Evolutionary conservation across 2,113 vertebrate genomes (phyloP).

Genomic region (Crotophaga sulcirostris): DNA sequence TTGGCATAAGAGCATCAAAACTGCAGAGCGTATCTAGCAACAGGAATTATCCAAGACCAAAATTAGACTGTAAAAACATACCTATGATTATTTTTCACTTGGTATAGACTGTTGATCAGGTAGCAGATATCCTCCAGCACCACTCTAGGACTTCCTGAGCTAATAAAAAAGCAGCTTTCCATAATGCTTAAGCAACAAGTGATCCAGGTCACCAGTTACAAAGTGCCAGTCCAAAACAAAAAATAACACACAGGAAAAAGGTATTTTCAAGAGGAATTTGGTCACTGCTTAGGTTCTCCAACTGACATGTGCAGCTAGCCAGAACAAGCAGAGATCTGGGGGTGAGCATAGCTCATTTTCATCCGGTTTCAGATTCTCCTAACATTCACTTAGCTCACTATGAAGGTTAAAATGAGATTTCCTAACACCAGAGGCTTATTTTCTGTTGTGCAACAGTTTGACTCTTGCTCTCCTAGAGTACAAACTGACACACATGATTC

Average conservation of each 20-base stretch:
- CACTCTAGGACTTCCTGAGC: neutral
- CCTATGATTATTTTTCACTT: neutral
- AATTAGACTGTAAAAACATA: neutral
- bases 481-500: neutral
- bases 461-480: neutral
- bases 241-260: neutral
- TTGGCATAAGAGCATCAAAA: neutral
- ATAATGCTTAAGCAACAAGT: neutral
- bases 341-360: neutral
- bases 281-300: neutral
- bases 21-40: neutral
- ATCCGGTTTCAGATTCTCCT: neutral
- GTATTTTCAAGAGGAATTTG: neutral
- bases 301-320: neutral
- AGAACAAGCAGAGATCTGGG: neutral
- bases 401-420: neutral
- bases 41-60: neutral
- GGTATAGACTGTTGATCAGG: neutral
- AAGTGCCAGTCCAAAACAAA: neutral
- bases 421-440: neutral
- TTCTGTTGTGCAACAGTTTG: neutral
- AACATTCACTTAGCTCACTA: neutral
- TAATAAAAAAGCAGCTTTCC: neutral
- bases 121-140: neutral
- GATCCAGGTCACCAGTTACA: neutral